Base-by-base conservation (phyloP, 1,140 invertebrate species). In the Philaenus spumarius region DNA sequence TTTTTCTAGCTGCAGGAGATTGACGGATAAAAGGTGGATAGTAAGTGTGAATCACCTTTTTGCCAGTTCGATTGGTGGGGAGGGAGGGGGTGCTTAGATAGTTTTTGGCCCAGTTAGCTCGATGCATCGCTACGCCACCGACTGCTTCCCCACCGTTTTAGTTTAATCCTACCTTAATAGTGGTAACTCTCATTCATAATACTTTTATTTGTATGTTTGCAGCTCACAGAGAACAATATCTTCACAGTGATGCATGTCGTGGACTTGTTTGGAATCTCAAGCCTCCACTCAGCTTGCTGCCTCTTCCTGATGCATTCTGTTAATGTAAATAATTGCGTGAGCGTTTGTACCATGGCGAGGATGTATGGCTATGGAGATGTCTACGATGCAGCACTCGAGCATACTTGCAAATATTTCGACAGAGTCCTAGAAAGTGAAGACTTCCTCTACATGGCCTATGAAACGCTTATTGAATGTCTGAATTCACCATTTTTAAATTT, bases 151-250 rank as follows among this genome's bases (percentile, higher is more conserved):
- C n/a, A n/a, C n/a, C n/a, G n/a, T n/a, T n/a, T n/a, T n/a, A n/a
- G n/a, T n/a, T n/a, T n/a, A n/a, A n/a, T n/a, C n/a, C n/a, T n/a
- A n/a, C n/a, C n/a, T n/a, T n/a, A n/a, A n/a, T n/a, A n/a, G n/a
- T n/a, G n/a, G n/a, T n/a, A n/a, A n/a, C n/a, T n/a, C n/a, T n/a
- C n/a, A n/a, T n/a, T n/a, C n/a, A 30, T 30, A 30, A 30, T 30
- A 30, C 3, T 30, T 30, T 30, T 30, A 4, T 30, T 30, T 9
- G n/a, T n/a, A 37, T 37, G 35, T 37, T 15, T 42, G 20, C 50
- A 53, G 50, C 35, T 53, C 15, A 53, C 50, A 22, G 50, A 53
- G 17, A 35, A 53, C 9, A 53, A 53, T 14, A 53, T 53, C 35
- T 53, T 53, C 20, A 34, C 22, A 1, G 50, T 53, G 15, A 35